Evolutionary conservation across 2,888 invertebrate genomes (phyloP).

Genomic region (Polydesmus complanatus): DNA sequence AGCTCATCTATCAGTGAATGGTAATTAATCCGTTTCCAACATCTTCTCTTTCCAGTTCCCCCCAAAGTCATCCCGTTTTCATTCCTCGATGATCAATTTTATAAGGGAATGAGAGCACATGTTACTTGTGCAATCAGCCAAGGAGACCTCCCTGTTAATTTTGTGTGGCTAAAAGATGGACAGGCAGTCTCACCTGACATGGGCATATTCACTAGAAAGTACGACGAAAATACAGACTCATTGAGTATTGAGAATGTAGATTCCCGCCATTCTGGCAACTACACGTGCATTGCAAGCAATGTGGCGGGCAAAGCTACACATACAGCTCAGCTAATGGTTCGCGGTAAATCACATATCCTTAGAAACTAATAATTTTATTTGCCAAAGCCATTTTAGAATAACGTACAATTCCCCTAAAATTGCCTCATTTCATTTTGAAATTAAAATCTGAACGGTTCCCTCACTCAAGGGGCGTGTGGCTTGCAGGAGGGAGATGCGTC

Average conservation of each 20-base stretch:
- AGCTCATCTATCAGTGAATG: not conserved
- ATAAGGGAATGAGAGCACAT: conserved; percentile 24
- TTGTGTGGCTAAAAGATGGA: conserved; percentile 17
- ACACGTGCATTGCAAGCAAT: conserved; percentile 16
- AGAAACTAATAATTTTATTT: not conserved
- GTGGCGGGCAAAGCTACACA: conserved; percentile 21
- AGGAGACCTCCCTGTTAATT: conserved; percentile 16
- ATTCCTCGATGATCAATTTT: conserved; percentile 48
- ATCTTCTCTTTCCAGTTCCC: conserved; percentile 38
- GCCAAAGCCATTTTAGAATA: not conserved
- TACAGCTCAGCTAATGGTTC: conserved; percentile 22
- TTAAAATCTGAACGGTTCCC: conserved; percentile 58
- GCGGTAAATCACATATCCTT: conserved; percentile 21
- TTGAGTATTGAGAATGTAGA: conserved; percentile 24
- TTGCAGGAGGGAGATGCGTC: conserved; percentile 68
- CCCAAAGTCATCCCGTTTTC: conserved; percentile 57
- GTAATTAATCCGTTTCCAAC: not conserved
- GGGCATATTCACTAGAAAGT: conserved; percentile 22
- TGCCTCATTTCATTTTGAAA: conserved; percentile 70
- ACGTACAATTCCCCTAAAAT: conserved; percentile 48
- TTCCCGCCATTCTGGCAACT: conserved; percentile 19
- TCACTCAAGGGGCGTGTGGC: conserved; percentile 65
- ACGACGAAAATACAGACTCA: conserved; percentile 21
- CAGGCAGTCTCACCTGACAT: conserved; percentile 5
- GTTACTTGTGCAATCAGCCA: conserved; percentile 16